phyloP scores from a whole-genome alignment of 2,113 vertebrate species.

The Ciconia maguari region DNA sequence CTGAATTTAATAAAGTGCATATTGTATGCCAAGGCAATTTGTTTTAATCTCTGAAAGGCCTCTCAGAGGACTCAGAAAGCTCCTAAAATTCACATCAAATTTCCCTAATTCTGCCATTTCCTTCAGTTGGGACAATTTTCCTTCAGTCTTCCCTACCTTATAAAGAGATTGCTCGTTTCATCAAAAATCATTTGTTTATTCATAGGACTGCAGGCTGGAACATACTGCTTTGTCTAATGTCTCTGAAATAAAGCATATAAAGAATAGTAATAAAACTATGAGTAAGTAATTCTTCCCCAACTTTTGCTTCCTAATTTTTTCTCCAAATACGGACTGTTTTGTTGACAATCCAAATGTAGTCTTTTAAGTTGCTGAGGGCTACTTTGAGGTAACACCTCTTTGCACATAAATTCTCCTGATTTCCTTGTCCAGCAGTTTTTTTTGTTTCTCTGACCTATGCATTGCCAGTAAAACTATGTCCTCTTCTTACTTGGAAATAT shows the following conservation, averaged over 20 bases:
- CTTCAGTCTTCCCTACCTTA: background rate
- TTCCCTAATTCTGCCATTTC: slow-evolving; percentile 37
- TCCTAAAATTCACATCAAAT: slow-evolving; percentile 7
- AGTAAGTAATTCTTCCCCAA: background rate
- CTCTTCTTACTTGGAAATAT: background rate
- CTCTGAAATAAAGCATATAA: background rate
- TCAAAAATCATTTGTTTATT: background rate
- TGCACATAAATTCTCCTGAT: background rate
- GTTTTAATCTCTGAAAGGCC: slow-evolving; percentile 5
- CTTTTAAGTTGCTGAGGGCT: background rate
- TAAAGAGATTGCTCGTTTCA: background rate
- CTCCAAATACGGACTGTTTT: background rate
- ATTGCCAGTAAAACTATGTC: background rate
- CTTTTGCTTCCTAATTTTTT: background rate
- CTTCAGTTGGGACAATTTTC: background rate
- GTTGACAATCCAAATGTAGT: background rate
- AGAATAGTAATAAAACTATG: background rate
- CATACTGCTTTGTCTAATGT: background rate
- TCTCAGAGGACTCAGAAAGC: slow-evolving; percentile 9
- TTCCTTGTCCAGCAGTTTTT: background rate
- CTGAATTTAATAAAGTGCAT: slow-evolving; percentile 33
- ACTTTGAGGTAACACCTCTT: background rate
- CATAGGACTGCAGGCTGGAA: background rate
- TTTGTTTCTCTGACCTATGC: background rate
- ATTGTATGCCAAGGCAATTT: slow-evolving; percentile 3